phyloP scores from a whole-genome alignment of 2,113 vertebrate species.

The Psittacus erithacus region DNA sequence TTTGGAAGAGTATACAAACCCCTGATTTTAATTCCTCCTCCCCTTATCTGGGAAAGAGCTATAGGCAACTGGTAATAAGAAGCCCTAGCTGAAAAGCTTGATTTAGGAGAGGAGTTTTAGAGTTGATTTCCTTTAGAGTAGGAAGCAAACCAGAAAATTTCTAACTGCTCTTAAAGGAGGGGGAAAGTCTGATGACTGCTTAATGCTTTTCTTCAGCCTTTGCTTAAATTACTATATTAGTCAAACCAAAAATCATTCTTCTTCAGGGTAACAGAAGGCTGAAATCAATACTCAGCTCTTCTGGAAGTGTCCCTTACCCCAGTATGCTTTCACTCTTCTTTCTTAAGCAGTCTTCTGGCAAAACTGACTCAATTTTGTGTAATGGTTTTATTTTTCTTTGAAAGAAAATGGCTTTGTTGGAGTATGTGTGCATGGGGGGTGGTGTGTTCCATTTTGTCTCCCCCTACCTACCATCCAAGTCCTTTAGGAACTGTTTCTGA shows the following conservation, averaged over 20 bases:
- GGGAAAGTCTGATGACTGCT: background rate
- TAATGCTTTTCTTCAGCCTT: background rate
- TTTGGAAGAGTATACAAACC: background rate
- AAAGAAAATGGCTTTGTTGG: background rate
- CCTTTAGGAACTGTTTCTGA: background rate
- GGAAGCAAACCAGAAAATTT: background rate
- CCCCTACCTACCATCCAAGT: background rate
- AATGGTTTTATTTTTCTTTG: background rate
- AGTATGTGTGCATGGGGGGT: background rate
- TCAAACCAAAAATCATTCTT: background rate
- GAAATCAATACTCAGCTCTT: background rate
- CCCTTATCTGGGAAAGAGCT: background rate
- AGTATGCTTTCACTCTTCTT: background rate
- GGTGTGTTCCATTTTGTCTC: background rate
- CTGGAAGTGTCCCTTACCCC: accelerated
- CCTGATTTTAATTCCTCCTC: background rate
- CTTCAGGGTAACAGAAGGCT: background rate
- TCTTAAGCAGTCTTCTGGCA: background rate
- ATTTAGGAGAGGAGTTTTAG: background rate
- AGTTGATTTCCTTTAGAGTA: background rate
- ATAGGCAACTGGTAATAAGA: background rate
- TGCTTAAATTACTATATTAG: background rate
- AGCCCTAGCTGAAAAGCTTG: background rate
- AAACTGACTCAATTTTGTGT: background rate
- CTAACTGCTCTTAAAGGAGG: background rate